Conservation (phyloP, 1,140 invertebrate genomes). For the Nephotettix cincticeps region DNA sequence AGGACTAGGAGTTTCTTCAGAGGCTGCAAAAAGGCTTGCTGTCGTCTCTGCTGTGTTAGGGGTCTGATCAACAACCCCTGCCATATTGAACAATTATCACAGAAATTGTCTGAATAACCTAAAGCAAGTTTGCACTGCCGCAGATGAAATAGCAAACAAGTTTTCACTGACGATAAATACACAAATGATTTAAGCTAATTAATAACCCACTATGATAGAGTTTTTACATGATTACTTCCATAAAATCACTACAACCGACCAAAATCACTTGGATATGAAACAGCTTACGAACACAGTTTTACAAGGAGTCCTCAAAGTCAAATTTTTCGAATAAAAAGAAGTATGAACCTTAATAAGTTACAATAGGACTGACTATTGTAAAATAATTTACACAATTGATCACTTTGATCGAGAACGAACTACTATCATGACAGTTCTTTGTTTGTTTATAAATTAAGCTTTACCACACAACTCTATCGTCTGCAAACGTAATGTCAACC, state of each 20-base stretch:
- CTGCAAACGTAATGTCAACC: background rate
- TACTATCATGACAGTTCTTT: background rate
- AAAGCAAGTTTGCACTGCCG: no score
- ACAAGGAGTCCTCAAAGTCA: slow-evolving; percentile 11
- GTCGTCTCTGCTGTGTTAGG: slow-evolving; percentile 38
- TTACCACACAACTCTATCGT: background rate
- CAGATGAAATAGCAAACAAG: background rate
- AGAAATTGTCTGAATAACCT: background rate
- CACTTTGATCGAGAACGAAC: background rate
- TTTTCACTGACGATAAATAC: background rate
- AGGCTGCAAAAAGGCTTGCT: slow-evolving; percentile 38
- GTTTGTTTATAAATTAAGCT: background rate
- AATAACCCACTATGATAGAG: background rate
- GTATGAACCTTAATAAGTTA: background rate
- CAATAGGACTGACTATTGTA: background rate
- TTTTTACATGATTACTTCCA: background rate
- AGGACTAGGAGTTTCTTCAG: slow-evolving; percentile 38
- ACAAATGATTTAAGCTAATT: background rate
- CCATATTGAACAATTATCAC: slow-evolving; percentile 34
- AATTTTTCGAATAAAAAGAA: background rate
- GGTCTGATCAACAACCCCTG: slow-evolving; percentile 42
- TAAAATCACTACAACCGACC: background rate
- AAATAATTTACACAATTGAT: background rate
- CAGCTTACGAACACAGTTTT: background rate
- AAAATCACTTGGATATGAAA: background rate